Base-by-base conservation (phyloP, 2,113 vertebrate genomes). In the Conger conger region DNA sequence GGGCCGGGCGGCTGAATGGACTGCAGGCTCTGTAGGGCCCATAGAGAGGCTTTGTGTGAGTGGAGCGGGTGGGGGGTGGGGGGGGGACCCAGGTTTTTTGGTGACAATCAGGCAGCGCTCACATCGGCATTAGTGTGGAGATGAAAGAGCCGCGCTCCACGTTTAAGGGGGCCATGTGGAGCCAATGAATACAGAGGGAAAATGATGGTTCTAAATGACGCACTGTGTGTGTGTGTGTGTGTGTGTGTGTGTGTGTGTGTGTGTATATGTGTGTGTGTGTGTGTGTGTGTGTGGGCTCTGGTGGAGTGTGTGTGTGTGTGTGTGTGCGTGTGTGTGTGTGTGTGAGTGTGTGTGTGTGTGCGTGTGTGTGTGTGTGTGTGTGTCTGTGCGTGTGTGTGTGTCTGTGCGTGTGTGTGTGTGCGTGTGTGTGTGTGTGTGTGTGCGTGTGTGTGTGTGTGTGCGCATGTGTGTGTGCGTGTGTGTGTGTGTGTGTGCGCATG, bases 1-100 rank as follows among this genome's bases (percentile, higher is more conserved):
- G 73, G 63, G 20, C 53, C 79, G 20, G 79, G 53, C 13, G 27
- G 81, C 40, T 85, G 80, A 86, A 73, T 60, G 57, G 83, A 42
- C 77, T 11, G 78, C 57, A 23, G 35, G 76, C 37, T 81, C 80
- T 80, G 83, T 9, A 54, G 45, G 78, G 63, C 33, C 33, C 3
- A 57, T 33, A 77, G 68, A 37, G 76, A 60, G 80, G 54, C 76
- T 80, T 82, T 63, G 37, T 78, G 20, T 73, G 81, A 33, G 27
- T n/a, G 68, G 81, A 30, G 27, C n/a, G 63, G 63, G 9, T 4
- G 27, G 63, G 30, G 36, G 30, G 17, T 23, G 57, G 73, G 27
- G 85, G 82, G 33, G 27, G 63, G 63, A n/a, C 8, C 38, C 18
- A 20, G 76, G 76, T 60, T 83, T 50, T 4, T 23, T 37, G 79